These are phyloP conservation scores for Melanogrammus aeglefinus DNA, from an alignment of 2,797 vertebrate genomes.

Conservation along the genomic window DNA sequence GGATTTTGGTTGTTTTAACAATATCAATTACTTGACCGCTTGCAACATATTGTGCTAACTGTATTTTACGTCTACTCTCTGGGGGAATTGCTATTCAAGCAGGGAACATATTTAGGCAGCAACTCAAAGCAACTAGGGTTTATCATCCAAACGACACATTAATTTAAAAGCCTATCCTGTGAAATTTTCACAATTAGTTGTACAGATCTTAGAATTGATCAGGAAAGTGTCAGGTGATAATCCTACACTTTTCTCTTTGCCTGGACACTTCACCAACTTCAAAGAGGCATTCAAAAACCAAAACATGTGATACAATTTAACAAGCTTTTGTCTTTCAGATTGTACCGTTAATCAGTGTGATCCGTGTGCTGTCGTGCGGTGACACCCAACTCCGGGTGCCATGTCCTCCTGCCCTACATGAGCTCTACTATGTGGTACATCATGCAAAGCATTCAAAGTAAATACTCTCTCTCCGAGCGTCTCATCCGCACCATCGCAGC, in stretches of 20 bases:
- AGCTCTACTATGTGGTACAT: slow-evolving; percentile 97
- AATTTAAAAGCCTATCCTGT: not conserved
- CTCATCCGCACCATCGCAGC: slow-evolving; percentile 94
- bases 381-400: slow-evolving; percentile 72
- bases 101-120: not conserved
- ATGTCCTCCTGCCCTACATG: slow-evolving; percentile 79
- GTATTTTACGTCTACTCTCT: not conserved
- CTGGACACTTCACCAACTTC: not conserved
- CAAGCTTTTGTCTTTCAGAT: slow-evolving; percentile 15
- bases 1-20: not conserved
- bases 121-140: not conserved
- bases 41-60: not conserved
- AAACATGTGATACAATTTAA: not conserved
- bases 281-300: not conserved
- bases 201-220: not conserved
- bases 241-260: not conserved
- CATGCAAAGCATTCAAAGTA: slow-evolving; percentile 97
- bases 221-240: not conserved
- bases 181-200: not conserved
- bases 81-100: not conserved
- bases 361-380: slow-evolving; percentile 30
- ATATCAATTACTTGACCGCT: not conserved
- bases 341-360: slow-evolving; percentile 10
- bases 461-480: slow-evolving; percentile 93
- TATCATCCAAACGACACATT: not conserved